Evolutionary conservation across 2,888 invertebrate genomes (phyloP).

Genomic region (Helicoverpa assulta): DNA sequence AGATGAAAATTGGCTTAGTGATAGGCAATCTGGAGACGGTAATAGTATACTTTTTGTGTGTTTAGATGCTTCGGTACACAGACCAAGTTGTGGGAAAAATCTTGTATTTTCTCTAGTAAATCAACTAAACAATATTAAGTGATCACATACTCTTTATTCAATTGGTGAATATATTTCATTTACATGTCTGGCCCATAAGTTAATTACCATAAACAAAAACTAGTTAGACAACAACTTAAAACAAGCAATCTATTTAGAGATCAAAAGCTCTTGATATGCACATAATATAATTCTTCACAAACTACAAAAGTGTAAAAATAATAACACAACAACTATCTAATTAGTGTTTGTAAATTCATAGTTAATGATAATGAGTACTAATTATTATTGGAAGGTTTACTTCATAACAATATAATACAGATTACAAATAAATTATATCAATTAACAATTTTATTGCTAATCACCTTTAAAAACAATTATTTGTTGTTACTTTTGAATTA

Average conservation of each 20-base stretch:
- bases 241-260: not conserved
- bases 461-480: not conserved
- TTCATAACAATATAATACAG: not conserved
- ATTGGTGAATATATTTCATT: too few relatives aligned
- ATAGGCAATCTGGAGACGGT: too few relatives aligned
- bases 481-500: not conserved
- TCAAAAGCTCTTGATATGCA: not conserved
- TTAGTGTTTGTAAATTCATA: not conserved
- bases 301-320: not conserved
- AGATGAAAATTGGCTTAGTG: too few relatives aligned
- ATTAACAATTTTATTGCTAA: not conserved
- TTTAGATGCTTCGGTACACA: too few relatives aligned
- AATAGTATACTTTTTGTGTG: too few relatives aligned
- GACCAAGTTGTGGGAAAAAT: too few relatives aligned
- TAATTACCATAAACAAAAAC: not conserved
- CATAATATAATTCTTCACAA: not conserved
- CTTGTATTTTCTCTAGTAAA: too few relatives aligned
- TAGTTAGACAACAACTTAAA: not conserved
- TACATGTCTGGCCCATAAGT: too few relatives aligned
- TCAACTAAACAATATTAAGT: too few relatives aligned
- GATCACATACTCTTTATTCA: too few relatives aligned
- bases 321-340: not conserved
- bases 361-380: not conserved
- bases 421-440: not conserved
- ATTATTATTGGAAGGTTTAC: not conserved